phyloP scores from a whole-genome alignment of 2,888 invertebrate genomes.

The Stenichneumon culpator region DNA sequence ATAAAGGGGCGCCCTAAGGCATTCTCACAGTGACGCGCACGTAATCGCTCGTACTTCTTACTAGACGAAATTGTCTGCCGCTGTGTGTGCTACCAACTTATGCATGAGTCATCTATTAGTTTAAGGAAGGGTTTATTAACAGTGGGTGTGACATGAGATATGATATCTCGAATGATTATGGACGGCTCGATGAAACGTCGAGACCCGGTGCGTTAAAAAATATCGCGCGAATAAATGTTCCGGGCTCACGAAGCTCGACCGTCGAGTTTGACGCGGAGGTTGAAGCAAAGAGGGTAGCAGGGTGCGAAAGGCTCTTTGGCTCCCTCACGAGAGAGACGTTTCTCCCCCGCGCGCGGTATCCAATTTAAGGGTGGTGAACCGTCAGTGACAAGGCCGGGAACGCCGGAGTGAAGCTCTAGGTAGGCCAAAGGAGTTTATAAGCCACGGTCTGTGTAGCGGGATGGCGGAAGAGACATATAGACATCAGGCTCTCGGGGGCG shows the following conservation, averaged over 20 bases:
- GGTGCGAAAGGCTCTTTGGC: conserved; percentile 23
- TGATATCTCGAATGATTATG: background rate
- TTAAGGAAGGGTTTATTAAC: too few species aligned
- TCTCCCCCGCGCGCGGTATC: conserved; percentile 21
- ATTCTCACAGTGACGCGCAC: too few species aligned
- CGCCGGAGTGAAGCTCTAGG: conserved; percentile 17
- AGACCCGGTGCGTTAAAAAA: background rate
- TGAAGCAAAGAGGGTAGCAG: conserved; percentile 13
- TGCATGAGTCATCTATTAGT: too few species aligned
- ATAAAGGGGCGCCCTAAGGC: too few species aligned
- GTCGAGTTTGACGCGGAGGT: background rate
- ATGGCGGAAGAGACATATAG: conserved; percentile 4
- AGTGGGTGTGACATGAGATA: too few species aligned
- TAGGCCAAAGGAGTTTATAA: conserved; percentile 38
- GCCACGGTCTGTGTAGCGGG: background rate
- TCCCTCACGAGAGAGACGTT: background rate
- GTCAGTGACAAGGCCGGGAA: conserved; percentile 52
- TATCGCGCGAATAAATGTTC: background rate
- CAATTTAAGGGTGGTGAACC: conserved; percentile 58
- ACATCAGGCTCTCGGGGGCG: background rate
- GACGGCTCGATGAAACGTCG: background rate
- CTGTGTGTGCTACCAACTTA: too few species aligned
- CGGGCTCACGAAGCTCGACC: background rate
- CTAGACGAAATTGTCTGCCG: too few species aligned
- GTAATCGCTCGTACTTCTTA: too few species aligned